A percentile compares a stretch with the other conserved stretches of the same genome.
Conservation (phyloP, 2,888 invertebrate species). For the Drosophila flavopinicola region DNA sequence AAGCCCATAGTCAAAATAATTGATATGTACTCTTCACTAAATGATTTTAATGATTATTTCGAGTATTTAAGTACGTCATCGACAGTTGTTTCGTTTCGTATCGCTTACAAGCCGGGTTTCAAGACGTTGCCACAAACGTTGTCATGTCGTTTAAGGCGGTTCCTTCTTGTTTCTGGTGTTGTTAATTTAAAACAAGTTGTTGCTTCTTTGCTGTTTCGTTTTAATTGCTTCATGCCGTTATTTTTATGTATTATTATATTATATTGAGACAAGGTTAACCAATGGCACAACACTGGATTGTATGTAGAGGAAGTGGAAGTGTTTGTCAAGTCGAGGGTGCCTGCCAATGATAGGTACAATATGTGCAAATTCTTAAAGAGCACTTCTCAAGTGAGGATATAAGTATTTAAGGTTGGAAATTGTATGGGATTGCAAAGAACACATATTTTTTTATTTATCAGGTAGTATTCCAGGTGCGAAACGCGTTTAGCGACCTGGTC, state of each 20-base stretch:
- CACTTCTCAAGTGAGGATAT: background rate
- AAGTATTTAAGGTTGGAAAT: background rate
- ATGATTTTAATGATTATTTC: conserved; percentile 31
- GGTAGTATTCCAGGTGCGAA: conserved; percentile 1
- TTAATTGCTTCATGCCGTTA: conserved; percentile 76
- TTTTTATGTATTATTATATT: conserved; percentile 51
- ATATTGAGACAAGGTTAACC: conserved; percentile 64
- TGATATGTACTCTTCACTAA: conserved; percentile 28
- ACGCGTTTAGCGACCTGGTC: conserved; percentile 10
- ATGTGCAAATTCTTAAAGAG: conserved; percentile 15
- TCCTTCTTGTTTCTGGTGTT: conserved; percentile 38
- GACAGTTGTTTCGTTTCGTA: conserved; percentile 1
- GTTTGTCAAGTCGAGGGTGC: conserved; percentile 32
- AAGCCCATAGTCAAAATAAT: conserved; percentile 24
- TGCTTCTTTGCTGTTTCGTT: conserved; percentile 51
- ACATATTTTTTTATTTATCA: conserved; percentile 9
- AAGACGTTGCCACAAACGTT: conserved; percentile 16
- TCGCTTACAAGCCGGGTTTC: conserved; percentile 25
- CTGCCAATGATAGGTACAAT: conserved; percentile 11
- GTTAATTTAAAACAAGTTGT: conserved; percentile 74
- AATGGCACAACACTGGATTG: conserved; percentile 52
- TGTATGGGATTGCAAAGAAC: background rate
- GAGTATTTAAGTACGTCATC: conserved; percentile 34
- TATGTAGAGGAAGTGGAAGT: conserved; percentile 69
- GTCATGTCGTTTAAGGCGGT: conserved; percentile 44